These are phyloP conservation scores for Drosophila saltans DNA, from an alignment of 1,140 invertebrate genomes.

Conservation along the genomic window DNA sequence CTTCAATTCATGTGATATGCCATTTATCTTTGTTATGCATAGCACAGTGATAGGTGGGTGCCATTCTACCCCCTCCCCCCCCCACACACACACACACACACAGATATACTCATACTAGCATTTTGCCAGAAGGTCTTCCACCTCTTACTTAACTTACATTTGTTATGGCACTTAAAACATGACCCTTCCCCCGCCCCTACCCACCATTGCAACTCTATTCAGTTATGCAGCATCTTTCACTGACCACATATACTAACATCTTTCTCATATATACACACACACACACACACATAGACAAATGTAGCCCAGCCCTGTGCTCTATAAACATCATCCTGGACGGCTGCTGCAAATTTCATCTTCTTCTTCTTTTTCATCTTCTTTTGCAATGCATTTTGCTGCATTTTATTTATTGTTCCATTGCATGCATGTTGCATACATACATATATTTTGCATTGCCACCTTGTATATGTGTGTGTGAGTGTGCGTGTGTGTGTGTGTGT, in stretches of 20 bases:
- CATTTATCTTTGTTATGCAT: slow-evolving; percentile 63
- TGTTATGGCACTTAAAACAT: slow-evolving; percentile 58
- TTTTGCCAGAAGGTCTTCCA: not conserved
- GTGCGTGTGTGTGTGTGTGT: slow-evolving; percentile 17
- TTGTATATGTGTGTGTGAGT: not conserved
- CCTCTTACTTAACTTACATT: slow-evolving; percentile 49
- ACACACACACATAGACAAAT: slow-evolving; percentile 7
- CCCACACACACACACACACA: too few relatives aligned
- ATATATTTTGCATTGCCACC: slow-evolving; percentile 60
- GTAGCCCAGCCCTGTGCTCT: slow-evolving; percentile 34
- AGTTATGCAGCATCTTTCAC: slow-evolving; percentile 5
- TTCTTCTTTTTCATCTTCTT: slow-evolving; percentile 55
- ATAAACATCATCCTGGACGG: slow-evolving; percentile 19
- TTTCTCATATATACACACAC: slow-evolving; percentile 1
- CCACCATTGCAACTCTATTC: slow-evolving; percentile 47
- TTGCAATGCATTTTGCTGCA: slow-evolving; percentile 72
- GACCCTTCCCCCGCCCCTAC: slow-evolving; percentile 5
- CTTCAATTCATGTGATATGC: slow-evolving; percentile 52
- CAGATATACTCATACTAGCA: too few relatives aligned
- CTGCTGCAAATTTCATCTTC: slow-evolving; percentile 25
- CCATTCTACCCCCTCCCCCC: too few relatives aligned
- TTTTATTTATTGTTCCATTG: slow-evolving; percentile 65
- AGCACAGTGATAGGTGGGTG: slow-evolving; percentile 9
- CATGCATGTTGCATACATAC: slow-evolving; percentile 57
- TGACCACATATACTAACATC: slow-evolving; percentile 17